phyloP scores from a whole-genome alignment of 2,888 invertebrate species.

The Panopea generosa region DNA sequence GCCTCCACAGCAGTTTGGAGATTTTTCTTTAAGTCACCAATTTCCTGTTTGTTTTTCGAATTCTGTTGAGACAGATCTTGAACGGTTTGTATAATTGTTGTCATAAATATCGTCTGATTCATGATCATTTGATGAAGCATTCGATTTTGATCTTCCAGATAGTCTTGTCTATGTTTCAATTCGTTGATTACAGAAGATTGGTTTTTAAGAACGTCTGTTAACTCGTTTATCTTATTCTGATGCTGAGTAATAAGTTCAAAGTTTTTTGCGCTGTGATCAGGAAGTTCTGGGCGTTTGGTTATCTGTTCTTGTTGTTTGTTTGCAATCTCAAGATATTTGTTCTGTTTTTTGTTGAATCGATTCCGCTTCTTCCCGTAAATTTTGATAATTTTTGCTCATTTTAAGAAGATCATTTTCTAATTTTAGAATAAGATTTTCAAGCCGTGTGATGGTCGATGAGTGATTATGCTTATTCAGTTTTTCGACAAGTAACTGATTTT shows the following conservation, averaged over 20 bases:
- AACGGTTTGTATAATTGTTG: conserved; percentile 73
- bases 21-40: conserved; percentile 38
- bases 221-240: conserved; percentile 69
- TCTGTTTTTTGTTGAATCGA: conserved; percentile 65
- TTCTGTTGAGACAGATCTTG: conserved; percentile 71
- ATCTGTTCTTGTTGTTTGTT: conserved; percentile 43
- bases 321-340: conserved; percentile 69
- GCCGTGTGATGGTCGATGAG: conserved; percentile 65
- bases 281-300: conserved; percentile 33
- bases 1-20: conserved; percentile 5
- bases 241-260: conserved; percentile 71
- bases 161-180: conserved; percentile 63
- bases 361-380: conserved; percentile 72
- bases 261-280: conserved; percentile 59
- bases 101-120: conserved; percentile 76
- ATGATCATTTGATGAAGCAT: conserved; percentile 74
- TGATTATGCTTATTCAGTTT: conserved; percentile 75
- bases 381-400: conserved; percentile 74
- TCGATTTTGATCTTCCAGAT: conserved; percentile 75
- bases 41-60: conserved; percentile 64
- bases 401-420: conserved; percentile 79
- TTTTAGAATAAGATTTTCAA: conserved; percentile 79
- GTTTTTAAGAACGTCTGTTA: conserved; percentile 68
- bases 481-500: conserved; percentile 77
- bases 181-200: conserved; percentile 68